phyloP scores from a whole-genome alignment of 1,140 invertebrate species.

The Aphelinus certus region DNA sequence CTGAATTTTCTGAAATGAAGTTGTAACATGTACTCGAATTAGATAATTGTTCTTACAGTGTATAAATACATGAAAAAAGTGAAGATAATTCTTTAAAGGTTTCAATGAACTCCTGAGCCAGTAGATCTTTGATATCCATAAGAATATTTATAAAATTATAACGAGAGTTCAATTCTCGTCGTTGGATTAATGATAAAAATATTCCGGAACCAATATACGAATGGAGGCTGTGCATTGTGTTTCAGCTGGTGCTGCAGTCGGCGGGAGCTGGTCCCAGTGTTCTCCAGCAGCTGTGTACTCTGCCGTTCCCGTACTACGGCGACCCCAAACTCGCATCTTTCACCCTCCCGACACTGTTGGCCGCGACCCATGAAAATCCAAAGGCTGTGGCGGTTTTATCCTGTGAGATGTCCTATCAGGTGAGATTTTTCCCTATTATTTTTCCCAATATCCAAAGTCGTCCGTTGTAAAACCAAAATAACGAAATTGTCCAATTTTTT shows the following conservation, averaged over 20 bases:
- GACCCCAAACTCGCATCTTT: constrained; percentile 77
- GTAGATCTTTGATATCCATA: too few relatives aligned
- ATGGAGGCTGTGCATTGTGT: constrained; percentile 37
- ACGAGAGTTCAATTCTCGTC: too few relatives aligned
- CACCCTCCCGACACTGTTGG: constrained; percentile 88
- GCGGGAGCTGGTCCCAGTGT: constrained; percentile 85
- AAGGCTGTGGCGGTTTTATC: constrained; percentile 77
- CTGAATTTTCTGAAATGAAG: too few relatives aligned
- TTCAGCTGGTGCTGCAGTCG: constrained; percentile 78
- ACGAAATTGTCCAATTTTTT: too few relatives aligned
- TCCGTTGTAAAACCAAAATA: too few relatives aligned
- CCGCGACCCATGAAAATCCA: constrained; percentile 78
- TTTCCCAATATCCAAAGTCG: not conserved
- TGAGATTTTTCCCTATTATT: constrained; percentile 54
- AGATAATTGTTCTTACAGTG: too few relatives aligned
- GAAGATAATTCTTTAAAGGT: too few relatives aligned
- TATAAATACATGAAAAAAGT: too few relatives aligned
- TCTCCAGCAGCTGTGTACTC: constrained; percentile 87
- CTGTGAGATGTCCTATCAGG: constrained; percentile 83
- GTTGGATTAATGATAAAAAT: too few relatives aligned
- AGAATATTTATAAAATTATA: too few relatives aligned
- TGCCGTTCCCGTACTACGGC: constrained; percentile 91
- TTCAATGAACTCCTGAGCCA: too few relatives aligned
- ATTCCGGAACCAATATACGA: not conserved
- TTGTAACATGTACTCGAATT: too few relatives aligned